These are phyloP conservation scores for Cryptus viduatorius DNA, from an alignment of 2,888 invertebrate genomes.

Conservation along the genomic window DNA sequence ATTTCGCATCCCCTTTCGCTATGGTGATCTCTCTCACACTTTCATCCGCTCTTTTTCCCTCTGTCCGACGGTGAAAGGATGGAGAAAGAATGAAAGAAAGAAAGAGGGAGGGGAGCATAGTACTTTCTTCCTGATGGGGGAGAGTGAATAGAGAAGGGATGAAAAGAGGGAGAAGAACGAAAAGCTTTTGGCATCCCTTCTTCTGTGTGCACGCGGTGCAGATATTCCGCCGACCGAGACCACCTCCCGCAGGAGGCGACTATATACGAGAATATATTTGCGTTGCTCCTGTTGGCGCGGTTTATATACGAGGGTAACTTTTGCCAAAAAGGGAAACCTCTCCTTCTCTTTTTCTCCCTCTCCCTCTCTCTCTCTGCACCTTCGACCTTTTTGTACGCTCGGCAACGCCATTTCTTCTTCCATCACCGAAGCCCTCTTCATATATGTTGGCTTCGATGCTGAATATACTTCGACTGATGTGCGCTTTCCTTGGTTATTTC, in stretches of 20 bases:
- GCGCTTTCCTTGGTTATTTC: constrained; percentile 30
- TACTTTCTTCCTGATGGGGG: constrained; percentile 59
- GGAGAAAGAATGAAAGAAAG: constrained; percentile 57
- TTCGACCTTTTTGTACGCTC: constrained; percentile 67
- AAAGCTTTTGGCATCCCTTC: constrained; percentile 49
- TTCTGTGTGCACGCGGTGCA: constrained; percentile 28
- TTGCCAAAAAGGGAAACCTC: constrained; percentile 71
- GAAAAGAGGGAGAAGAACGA: constrained; percentile 49
- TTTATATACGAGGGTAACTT: constrained; percentile 68
- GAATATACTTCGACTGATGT: constrained; percentile 33
- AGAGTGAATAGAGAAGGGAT: constrained; percentile 45
- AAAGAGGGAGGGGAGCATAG: constrained; percentile 33
- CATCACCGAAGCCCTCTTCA: constrained; percentile 31
- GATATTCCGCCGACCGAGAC: constrained; percentile 9
- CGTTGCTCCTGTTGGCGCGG: constrained; percentile 68
- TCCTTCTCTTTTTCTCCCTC: constrained; percentile 40
- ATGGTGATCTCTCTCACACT: constrained; percentile 45
- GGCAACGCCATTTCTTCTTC: constrained; percentile 63
- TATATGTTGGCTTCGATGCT: constrained; percentile 79
- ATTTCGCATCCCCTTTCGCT: constrained; percentile 61
- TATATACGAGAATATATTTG: constrained; percentile 19
- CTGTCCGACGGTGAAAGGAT: constrained; percentile 61
- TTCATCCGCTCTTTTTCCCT: constrained; percentile 45
- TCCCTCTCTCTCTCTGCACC: constrained; percentile 45
- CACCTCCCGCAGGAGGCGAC: constrained; percentile 60